Evolutionary conservation across 2,113 vertebrate species (phyloP).

Genomic region (Dissostichus mawsoni): DNA sequence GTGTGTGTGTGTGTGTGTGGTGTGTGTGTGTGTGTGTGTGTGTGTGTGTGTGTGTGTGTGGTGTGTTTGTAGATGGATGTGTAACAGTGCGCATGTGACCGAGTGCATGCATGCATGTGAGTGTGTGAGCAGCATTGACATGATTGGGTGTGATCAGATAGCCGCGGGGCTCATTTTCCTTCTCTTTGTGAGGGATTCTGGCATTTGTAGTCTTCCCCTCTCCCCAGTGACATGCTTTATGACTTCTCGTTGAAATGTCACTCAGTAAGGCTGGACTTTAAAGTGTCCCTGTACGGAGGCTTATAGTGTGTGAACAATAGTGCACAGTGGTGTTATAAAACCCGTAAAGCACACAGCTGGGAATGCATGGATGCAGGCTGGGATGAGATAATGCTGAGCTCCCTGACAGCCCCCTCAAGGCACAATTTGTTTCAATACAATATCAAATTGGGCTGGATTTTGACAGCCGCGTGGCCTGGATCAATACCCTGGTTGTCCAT

Average conservation of each 20-base stretch:
- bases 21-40: too few relatives aligned
- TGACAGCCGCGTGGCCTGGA: conserved; percentile 53
- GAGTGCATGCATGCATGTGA: conserved; percentile 9
- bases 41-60: not conserved
- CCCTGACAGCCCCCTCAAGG: conserved; percentile 23
- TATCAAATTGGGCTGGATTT: conserved; percentile 49
- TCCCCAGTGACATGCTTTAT: conserved; percentile 68
- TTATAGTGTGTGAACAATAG: conserved; percentile 58
- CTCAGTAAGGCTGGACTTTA: conserved; percentile 55
- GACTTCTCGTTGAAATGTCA: conserved; percentile 77
- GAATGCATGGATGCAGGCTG: conserved; percentile 43
- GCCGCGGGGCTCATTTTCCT: conserved; percentile 53
- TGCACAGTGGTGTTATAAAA: conserved; percentile 60
- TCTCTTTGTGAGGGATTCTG: conserved; percentile 60
- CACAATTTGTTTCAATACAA: conserved; percentile 60
- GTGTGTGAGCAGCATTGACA: conserved; percentile 56
- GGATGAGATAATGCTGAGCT: conserved; percentile 45
- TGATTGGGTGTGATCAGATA: conserved; percentile 74
- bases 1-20: too few relatives aligned
- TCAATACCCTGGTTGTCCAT: conserved; percentile 48
- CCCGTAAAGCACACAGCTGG: conserved; percentile 48
- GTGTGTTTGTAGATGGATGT: conserved; percentile 5
- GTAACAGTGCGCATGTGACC: conserved; percentile 17
- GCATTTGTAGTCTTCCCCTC: conserved; percentile 57
- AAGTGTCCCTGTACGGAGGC: conserved; percentile 46